phyloP scores from a whole-genome alignment of 2,797 vertebrate species.

The Sebastiscus tertius region DNA sequence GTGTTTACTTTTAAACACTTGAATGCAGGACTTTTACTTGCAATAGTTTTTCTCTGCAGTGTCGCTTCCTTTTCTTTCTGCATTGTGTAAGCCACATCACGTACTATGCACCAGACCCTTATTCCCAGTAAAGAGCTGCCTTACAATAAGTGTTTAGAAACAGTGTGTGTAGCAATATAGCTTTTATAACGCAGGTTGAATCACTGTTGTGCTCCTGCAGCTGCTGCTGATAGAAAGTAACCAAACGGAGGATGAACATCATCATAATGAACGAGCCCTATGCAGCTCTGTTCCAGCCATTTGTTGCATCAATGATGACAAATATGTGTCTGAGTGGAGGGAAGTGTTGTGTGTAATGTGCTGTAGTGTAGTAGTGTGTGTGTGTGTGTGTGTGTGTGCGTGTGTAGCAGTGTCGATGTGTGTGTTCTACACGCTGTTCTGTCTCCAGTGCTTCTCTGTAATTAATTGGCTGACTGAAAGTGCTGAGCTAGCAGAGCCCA shows the following conservation, averaged over 20 bases:
- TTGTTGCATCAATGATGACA: constrained; percentile 72
- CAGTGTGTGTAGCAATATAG: background rate
- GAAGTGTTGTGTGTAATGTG: constrained; percentile 57
- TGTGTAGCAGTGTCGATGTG: constrained; percentile 46
- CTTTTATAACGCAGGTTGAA: constrained; percentile 3
- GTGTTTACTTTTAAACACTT: background rate
- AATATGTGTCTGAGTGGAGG: constrained; percentile 50
- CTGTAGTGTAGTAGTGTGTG: constrained; percentile 30
- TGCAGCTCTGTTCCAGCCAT: constrained; percentile 55
- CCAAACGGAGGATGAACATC: constrained; percentile 36
- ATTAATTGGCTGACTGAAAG: constrained; percentile 82
- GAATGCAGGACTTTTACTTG: background rate
- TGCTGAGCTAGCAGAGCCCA: constrained; percentile 78
- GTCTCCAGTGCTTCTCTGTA: constrained; percentile 77
- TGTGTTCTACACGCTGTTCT: constrained; percentile 69
- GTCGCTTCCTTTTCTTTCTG: background rate
- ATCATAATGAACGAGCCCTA: constrained; percentile 47
- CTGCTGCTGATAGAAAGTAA: constrained; percentile 12
- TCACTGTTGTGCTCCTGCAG: constrained; percentile 6
- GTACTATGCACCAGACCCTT: background rate
- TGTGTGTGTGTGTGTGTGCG: constrained; percentile 37
- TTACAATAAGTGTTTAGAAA: background rate
- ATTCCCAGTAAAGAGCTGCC: background rate
- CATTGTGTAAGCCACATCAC: background rate
- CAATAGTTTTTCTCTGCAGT: background rate